A percentile compares a stretch with the other conserved stretches of the same genome.
Evolutionary conservation across 2,797 vertebrate species (phyloP).

Genomic region (Pseudocheirus occidentalis): DNA sequence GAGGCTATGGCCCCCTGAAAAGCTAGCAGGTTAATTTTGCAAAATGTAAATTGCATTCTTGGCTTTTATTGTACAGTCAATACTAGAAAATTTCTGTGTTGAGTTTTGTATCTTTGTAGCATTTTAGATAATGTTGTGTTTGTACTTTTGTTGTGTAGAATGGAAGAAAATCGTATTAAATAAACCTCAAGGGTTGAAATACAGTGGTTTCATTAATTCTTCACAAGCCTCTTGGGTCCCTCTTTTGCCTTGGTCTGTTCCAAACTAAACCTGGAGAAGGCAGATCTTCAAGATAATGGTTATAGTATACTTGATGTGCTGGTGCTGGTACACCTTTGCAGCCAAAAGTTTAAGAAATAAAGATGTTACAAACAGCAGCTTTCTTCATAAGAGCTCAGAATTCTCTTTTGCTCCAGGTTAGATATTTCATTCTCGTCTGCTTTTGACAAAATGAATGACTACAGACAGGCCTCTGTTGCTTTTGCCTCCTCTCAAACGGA

Average conservation of each 20-base stretch:
- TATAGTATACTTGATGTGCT: not conserved
- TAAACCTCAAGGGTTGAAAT: slow-evolving; percentile 79
- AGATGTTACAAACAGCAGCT: not conserved
- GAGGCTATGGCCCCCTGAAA: not conserved
- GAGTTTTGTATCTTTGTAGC: slow-evolving; percentile 80
- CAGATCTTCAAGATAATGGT: not conserved
- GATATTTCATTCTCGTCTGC: not conserved
- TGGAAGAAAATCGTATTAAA: slow-evolving; percentile 71
- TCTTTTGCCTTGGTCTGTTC: not conserved
- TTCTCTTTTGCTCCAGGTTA: not conserved
- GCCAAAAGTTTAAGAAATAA: not conserved
- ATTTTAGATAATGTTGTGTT: slow-evolving; percentile 80
- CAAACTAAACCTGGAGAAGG: not conserved
- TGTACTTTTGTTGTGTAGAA: slow-evolving; percentile 81
- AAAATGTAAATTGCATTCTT: slow-evolving; percentile 61
- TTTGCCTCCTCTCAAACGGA: not conserved
- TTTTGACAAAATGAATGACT: not conserved
- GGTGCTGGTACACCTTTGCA: not conserved
- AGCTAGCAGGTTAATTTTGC: slow-evolving; percentile 41
- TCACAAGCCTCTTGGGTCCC: not conserved
- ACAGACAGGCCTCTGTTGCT: not conserved
- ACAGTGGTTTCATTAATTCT: slow-evolving; percentile 1
- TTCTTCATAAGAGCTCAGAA: not conserved
- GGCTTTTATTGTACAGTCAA: slow-evolving; percentile 82
- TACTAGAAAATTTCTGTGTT: slow-evolving; percentile 76